Conservation (phyloP, 2,797 vertebrate genomes). For the Percopsis omiscomaycus region DNA sequence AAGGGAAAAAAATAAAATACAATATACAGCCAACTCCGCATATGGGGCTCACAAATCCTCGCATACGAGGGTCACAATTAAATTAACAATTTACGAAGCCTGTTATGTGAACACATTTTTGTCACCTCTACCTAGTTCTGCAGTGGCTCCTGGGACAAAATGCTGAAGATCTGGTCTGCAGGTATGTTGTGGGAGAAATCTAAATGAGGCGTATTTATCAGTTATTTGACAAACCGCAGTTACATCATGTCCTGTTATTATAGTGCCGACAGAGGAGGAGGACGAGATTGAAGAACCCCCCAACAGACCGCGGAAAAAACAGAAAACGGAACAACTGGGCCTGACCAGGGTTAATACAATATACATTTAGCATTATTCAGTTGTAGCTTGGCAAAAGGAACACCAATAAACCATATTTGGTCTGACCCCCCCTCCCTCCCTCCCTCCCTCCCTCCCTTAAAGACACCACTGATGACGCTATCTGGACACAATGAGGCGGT, state of each 20-base stretch:
- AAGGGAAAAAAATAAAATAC: neutral
- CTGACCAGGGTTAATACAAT: constrained; percentile 84
- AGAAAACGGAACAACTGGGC: constrained; percentile 94
- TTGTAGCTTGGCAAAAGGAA: neutral
- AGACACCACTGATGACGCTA: constrained; percentile 93
- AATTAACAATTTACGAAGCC: too few relatives aligned
- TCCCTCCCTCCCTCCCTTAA: neutral
- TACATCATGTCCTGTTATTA: neutral
- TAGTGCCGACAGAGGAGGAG: constrained; percentile 92
- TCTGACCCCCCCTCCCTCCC: neutral
- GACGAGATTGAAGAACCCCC: constrained; percentile 86
- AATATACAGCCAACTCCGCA: neutral
- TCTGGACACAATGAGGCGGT: constrained; percentile 93
- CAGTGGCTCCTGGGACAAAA: constrained; percentile 99
- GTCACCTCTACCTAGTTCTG: constrained; percentile 83
- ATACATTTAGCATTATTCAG: neutral
- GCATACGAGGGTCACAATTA: too few relatives aligned
- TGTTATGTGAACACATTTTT: constrained; percentile 4
- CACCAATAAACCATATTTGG: neutral
- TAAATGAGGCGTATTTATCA: neutral
- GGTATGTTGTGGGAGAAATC: constrained; percentile 70
- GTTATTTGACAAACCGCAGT: neutral
- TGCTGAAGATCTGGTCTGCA: constrained; percentile 98
- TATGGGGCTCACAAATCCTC: too few relatives aligned
- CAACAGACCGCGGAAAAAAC: constrained; percentile 93